These are phyloP conservation scores for Peromyscus maniculatus DNA, from an alignment of 2,113 vertebrate species.

Conservation along the genomic window DNA sequence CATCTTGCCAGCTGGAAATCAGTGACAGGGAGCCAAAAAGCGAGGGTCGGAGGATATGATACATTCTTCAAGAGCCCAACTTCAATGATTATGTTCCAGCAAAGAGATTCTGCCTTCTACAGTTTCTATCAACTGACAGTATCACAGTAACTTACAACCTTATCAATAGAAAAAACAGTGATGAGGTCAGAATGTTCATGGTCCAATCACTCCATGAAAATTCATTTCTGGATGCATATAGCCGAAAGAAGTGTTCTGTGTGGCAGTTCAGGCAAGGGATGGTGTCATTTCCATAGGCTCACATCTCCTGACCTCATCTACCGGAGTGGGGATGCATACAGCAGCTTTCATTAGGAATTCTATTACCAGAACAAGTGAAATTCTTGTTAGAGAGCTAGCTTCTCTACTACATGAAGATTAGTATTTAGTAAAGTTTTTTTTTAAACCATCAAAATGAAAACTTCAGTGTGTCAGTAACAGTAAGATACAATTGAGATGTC, in stretches of 20 bases:
- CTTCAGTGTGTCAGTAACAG: not conserved
- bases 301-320: not conserved
- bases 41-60: not conserved
- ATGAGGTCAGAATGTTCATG: not conserved
- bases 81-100: no score
- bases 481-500: not conserved
- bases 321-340: accelerated
- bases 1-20: no score
- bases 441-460: not conserved
- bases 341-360: accelerated
- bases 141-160: not conserved
- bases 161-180: not conserved
- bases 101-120: not conserved
- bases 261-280: not conserved
- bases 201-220: not conserved
- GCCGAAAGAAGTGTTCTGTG: not conserved
- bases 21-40: not conserved
- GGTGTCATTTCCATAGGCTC: not conserved
- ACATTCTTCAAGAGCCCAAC: not conserved
- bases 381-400: not conserved
- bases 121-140: not conserved
- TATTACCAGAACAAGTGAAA: not conserved
- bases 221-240: not conserved
- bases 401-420: not conserved
- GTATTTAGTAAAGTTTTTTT: not conserved